Conservation (phyloP, 2,888 invertebrate species). For the Cerastis rubricosa region DNA sequence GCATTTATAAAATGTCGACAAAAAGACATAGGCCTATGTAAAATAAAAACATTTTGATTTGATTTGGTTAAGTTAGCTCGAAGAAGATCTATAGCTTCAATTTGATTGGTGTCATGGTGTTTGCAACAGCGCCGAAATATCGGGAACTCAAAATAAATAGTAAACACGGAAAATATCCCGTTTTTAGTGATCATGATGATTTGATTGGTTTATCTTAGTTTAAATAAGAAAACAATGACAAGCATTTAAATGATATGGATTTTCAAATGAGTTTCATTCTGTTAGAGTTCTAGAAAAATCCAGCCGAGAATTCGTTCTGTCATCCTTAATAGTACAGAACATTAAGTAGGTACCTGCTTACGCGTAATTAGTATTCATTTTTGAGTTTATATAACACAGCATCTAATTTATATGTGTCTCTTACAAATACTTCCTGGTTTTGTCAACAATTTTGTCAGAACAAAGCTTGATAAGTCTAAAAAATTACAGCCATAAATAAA, state of each 20-base stretch:
- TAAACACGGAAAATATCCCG: too few relatives aligned
- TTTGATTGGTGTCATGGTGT: not conserved
- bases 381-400: not conserved
- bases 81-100: not conserved
- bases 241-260: not conserved
- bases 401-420: not conserved
- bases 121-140: too few relatives aligned
- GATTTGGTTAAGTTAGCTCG: not conserved
- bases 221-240: not conserved
- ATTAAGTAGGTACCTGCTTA: not conserved
- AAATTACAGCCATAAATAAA: not conserved
- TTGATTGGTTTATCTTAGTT: not conserved
- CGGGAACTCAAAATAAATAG: too few relatives aligned
- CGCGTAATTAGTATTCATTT: constrained; percentile 14
- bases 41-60: too few relatives aligned
- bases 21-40: too few relatives aligned
- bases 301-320: not conserved
- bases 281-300: not conserved
- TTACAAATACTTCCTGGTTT: not conserved
- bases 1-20: too few relatives aligned
- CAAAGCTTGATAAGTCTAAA: not conserved
- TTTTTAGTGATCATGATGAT: not conserved
- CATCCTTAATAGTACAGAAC: not conserved
- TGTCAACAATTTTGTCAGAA: not conserved
- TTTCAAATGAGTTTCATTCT: not conserved